phyloP scores from a whole-genome alignment of 2,888 invertebrate genomes.

The Hecatera dysodea region DNA sequence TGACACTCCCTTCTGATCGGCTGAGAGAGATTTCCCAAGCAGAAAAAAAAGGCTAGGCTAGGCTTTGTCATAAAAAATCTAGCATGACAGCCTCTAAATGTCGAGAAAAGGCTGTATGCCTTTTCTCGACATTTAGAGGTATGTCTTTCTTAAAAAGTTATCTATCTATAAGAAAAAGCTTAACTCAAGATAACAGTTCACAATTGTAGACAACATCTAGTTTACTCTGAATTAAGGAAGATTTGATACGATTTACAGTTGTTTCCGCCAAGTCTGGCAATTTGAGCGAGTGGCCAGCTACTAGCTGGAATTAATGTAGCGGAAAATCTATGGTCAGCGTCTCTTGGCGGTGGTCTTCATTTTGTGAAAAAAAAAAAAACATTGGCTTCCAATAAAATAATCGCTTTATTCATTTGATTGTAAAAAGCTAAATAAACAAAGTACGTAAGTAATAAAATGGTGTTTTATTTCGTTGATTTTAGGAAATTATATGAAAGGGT shows the following conservation, averaged over 20 bases:
- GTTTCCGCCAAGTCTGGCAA: conserved; percentile 25
- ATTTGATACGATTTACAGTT: conserved; percentile 48
- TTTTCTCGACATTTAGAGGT: not conserved
- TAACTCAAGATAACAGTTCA: conserved; percentile 14
- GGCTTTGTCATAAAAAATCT: no score
- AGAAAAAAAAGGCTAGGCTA: no score
- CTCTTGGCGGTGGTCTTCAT: not conserved
- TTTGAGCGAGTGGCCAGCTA: conserved; percentile 24
- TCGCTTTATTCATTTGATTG: not conserved
- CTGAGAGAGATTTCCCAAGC: no score
- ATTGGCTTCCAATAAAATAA: not conserved
- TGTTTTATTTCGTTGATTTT: no score
- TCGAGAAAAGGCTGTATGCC: no score
- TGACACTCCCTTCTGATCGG: no score
- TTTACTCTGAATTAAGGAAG: conserved; percentile 27
- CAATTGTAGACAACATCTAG: conserved; percentile 7
- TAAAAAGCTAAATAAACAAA: not conserved
- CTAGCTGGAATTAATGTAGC: conserved; percentile 41
- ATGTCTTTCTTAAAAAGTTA: not conserved
- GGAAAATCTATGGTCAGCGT: conserved; percentile 37
- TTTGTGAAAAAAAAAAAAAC: not conserved
- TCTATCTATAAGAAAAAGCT: not conserved
- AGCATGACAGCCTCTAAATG: no score
- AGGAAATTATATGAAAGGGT: not conserved
- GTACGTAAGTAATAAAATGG: no score